Conservation (phyloP, 1,140 invertebrate genomes). For the Rhyzopertha dominica region DNA sequence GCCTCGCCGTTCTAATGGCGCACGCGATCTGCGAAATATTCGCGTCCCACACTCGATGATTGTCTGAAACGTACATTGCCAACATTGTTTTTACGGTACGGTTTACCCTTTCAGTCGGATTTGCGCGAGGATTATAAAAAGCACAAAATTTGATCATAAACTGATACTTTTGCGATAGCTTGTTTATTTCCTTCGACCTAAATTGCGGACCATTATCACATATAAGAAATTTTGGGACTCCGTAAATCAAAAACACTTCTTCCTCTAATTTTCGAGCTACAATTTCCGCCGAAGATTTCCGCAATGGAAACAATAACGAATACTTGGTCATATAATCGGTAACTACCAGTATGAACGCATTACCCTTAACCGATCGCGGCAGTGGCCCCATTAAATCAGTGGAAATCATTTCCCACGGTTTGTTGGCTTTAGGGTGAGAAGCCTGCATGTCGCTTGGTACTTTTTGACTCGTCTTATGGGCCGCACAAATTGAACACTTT, state of each 20-base stretch:
- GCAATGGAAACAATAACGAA: constrained; percentile 4
- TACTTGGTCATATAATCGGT: constrained; percentile 15
- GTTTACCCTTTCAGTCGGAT: constrained; percentile 17
- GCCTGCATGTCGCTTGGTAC: not conserved
- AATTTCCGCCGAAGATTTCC: not conserved
- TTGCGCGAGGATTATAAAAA: constrained; percentile 1
- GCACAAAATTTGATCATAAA: not conserved
- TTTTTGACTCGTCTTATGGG: not conserved
- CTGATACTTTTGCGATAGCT: not conserved
- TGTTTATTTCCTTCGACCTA: not conserved
- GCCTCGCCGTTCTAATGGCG: constrained; percentile 27
- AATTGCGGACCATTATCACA: constrained; percentile 15
- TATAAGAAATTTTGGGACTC: constrained; percentile 19
- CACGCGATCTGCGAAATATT: constrained; percentile 20
- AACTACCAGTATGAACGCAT: constrained; percentile 11
- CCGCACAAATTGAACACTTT: not conserved
- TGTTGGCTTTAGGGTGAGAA: not conserved
- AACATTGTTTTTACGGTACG: constrained; percentile 28
- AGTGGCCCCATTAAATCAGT: constrained; percentile 14
- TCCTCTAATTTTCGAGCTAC: constrained; percentile 8
- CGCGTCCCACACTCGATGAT: constrained; percentile 31
- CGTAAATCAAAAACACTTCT: constrained; percentile 7
- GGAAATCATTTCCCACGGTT: constrained; percentile 13
- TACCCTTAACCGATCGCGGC: constrained; percentile 7
- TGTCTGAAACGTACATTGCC: constrained; percentile 21